Evolutionary conservation across 2,888 invertebrate genomes (phyloP), one percentile per base, ranked within the genome.

Genomic region (Gisinianus flammeolus): DNA sequence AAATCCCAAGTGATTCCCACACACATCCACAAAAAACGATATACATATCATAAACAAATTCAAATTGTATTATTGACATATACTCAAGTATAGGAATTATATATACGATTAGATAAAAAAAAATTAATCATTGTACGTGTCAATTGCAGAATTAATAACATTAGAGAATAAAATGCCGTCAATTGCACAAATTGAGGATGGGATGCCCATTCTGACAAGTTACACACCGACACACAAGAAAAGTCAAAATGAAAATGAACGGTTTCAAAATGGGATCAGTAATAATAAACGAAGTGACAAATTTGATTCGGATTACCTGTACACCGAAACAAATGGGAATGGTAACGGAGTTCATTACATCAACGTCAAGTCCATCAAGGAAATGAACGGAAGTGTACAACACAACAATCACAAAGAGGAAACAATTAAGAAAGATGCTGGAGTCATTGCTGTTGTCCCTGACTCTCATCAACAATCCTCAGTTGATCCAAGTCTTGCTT

Each of bases 191-290:
- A 81, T 81, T 74, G 82, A 82, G 76, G 83, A 83, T 52, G 81
- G 80, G 74, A 81, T 82, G 79, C 83, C 83, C 31, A 81, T 84
- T 75, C 80, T 84, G 33, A 83, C 82, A n/a, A 78, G 80, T 58
- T 84, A 77, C 62, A 62, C 79, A 16, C 71, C 78, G 28, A 79
- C 81, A 44, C 79, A 78, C 76, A 84, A 83, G 71, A 78, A 74
- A 28, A 66, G 69, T 31, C 70, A 73, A 2, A 83, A 82, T 76
- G 81, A 82, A 68, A 83, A 83, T 73, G 81, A 82, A 33, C 79
- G 77, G 8, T 83, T 83, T 78, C 82, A 82, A 73, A 83, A 82
- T 77, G 82, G 81, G 62, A 81, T 83, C 71, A 80, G 79, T 62
- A 80, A 80, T 76, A 81, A 77, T 66, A 80, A 81, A 44, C 78